These are phyloP conservation scores for Euwallacea similis DNA, from an alignment of 1,140 invertebrate species.

Conservation along the genomic window DNA sequence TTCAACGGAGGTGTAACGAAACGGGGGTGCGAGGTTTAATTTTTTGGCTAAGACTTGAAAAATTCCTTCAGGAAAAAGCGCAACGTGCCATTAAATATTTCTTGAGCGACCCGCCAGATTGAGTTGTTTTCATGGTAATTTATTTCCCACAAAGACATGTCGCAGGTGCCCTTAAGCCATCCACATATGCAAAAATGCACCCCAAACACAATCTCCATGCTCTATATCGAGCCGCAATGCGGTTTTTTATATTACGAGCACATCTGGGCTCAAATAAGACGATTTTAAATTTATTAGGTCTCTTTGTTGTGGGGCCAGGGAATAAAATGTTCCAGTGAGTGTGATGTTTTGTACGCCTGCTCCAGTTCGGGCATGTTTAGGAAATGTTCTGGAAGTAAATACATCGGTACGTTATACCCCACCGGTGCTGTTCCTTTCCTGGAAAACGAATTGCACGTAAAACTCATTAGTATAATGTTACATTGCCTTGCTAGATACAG, in stretches of 20 bases:
- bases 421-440: background rate
- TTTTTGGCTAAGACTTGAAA: no score
- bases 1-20: no score
- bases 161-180: conserved; percentile 19
- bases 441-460: conserved; percentile 12
- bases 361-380: background rate
- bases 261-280: conserved; percentile 34
- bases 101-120: no score
- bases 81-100: no score
- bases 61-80: no score
- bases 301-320: conserved; percentile 13
- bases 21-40: no score
- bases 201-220: conserved; percentile 16
- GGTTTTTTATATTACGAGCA: conserved; percentile 35
- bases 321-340: background rate
- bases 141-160: conserved; percentile 11
- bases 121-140: background rate
- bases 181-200: conserved; percentile 35
- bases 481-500: conserved; percentile 16
- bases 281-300: conserved; percentile 30
- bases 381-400: conserved; percentile 6
- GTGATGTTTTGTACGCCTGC: background rate
- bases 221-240: conserved; percentile 31
- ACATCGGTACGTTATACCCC: background rate
- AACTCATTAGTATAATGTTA: conserved; percentile 23